Evolutionary conservation across 2,888 invertebrate genomes (phyloP), one percentile per base, ranked within the genome.

Genomic region (Lingula anatina): DNA sequence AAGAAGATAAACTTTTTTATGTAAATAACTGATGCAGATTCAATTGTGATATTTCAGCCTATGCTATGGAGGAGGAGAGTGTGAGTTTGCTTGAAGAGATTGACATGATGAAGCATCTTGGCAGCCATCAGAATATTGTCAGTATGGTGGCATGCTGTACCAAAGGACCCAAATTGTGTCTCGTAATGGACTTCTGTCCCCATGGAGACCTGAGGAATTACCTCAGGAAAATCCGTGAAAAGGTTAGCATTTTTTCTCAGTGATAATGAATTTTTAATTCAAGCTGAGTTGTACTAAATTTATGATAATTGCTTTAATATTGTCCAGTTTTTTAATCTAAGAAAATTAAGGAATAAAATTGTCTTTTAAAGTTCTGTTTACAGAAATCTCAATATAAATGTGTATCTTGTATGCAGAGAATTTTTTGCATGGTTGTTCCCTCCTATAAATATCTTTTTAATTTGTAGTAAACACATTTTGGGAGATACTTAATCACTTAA

Each of bases 31-130:
- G 20, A 18, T 39, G 5, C 23, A 43, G 20, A 5, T 28, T 15
- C n/a, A 7, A 23, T 44, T 45, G 18, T 44, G 9, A 23, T 28
- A 9, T 0, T 27, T 45, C 37, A 57, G 54, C 45, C 21, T 47
- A 54, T 59, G 85, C 88, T 15, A 84, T 83, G 2, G 68, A 77
- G 20, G 89, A 89, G 46, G 90, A 91, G 68, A 77, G 86, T 42
- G 80, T 84, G 25, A 86, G 86, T 55, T 87, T 93, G 64, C 81
- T 84, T 25, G 83, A 86, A 57, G 93, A 93, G 78, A 90, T 91
- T 62, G 84, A 86, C 67, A 84, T 90, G 60, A 89, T 92, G 86
- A 90, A 90, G 76, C 85, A 85, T 5, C 86, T 91, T 24, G 90
- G 90, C 1, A 80, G 81, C 3, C 91, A 92, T 78, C 84, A 85